Evolutionary conservation across 1,140 invertebrate species (phyloP), one percentile per base, ranked within the genome.

Genomic region (Drosophila sulfurigaster): DNA sequence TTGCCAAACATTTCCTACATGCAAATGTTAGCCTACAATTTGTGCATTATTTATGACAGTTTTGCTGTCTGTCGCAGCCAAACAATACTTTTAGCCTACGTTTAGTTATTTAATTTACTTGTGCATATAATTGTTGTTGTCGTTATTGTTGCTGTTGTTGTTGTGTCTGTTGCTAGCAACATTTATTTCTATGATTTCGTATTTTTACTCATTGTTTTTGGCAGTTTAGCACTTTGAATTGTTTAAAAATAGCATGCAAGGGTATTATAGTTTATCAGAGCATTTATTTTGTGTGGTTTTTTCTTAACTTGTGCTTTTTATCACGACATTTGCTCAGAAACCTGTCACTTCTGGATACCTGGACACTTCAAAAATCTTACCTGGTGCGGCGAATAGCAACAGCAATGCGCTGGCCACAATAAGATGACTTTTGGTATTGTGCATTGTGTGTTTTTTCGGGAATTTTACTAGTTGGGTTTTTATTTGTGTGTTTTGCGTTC

Each of bases 41-140:
- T 74, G 64, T 75, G 70, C 82, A 87, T 87, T 87, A 76, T 82
- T 86, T 79, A 87, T 85, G 81, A 81, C 67, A 86, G 20, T 25
- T 25, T 25, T 25, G 20, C 20, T 25, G 20, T 56, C 71, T 63
- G 28, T 45, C 11, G 46, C 10, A 32, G 25, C 58, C 64, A 25
- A 74, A 62, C 59, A 52, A 46, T 49, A n/a, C 75, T 69, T 75
- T 69, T 72, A 6, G 41, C 3, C 41, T 13, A 13, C n/a, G 5
- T n/a, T 10, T 10, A 10, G 30, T 32, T 32, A 32, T 32, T 32
- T 32, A 32, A 32, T 32, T 32, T 32, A 32, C 7, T 32, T 32
- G 30, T 32, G 30, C 30, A 32, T 38, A 7, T 38, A 10, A 8
- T 38, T 38, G 35, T 38, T 38, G 6, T 10, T 38, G 20, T 25